Evolutionary conservation across 2,888 invertebrate species (phyloP), one percentile per base, ranked within the genome.

Genomic region (Eudemis profundana): DNA sequence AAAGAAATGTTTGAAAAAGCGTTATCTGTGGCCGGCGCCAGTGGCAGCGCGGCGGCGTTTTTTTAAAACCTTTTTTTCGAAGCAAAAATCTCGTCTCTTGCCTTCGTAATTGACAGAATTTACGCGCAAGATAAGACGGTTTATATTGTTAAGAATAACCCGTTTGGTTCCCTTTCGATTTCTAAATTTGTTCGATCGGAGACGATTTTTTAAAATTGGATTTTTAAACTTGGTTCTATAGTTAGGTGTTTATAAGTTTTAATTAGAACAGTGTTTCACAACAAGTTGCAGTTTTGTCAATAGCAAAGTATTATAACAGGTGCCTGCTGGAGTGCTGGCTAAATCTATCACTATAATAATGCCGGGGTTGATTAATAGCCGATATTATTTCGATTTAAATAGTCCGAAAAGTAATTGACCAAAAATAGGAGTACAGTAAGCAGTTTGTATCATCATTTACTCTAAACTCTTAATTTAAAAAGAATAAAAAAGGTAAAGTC

Each of bases 101-200:
- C 61, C 53, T 57, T 69, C 61, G 77, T 78, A 77, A 78, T 77
- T 78, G 77, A 77, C 78, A 74, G 77, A 77, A 77, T 77, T 77
- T 77, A 77, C 77, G 77, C 71, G 68, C 57, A 40, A 70, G 77
- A 77, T 77, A 77, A 77, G 62, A 38, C 66, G 66, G 63, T 47
- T 54, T 57, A 64, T 59, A 64, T 64, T 69, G 67, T 67, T 69
- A 56, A 56, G 40, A 56, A 68, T 69, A 69, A 72, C 49, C 70
- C 68, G 70, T 72, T 70, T 51, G 65, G 69, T 50, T 60, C 53
- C 60, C 65, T 59, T 65, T 65, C 60, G 51, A 46, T 65, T 65
- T 60, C 65, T 51, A 59, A 51, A 64, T 36, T 53, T 46, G 44
- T 47, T 49, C 49, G 54, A n/a, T 51, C 15, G 36, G 38, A 14